Conservation (phyloP, 1,140 invertebrate species). For the Danaus plexippus region DNA sequence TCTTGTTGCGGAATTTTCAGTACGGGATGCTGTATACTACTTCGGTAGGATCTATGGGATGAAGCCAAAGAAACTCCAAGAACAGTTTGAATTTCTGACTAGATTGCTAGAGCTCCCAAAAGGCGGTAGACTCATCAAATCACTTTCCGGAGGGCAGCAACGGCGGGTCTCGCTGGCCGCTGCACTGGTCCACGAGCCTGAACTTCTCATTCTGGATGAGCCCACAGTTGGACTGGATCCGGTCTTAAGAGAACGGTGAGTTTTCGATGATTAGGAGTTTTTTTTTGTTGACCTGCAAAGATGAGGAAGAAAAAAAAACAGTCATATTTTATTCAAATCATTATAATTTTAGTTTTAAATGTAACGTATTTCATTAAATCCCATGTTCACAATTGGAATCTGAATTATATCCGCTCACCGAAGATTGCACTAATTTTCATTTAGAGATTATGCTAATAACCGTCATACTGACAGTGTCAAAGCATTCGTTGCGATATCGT, state of each 20-base stretch:
- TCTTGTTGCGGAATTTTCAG: conserved; percentile 88
- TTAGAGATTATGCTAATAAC: too few species aligned
- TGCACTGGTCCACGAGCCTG: conserved; percentile 89
- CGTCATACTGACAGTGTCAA: too few species aligned
- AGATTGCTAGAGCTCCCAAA: conserved; percentile 83
- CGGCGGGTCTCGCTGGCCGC: conserved; percentile 89
- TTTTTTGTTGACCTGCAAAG: too few species aligned
- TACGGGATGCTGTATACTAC: conserved; percentile 87
- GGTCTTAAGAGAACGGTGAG: conserved; percentile 86
- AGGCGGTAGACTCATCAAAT: conserved; percentile 73
- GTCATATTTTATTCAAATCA: too few species aligned
- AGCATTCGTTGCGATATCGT: too few species aligned
- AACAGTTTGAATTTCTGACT: conserved; percentile 79
- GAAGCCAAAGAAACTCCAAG: conserved; percentile 74
- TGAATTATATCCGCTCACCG: too few species aligned
- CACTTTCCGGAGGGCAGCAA: conserved; percentile 90
- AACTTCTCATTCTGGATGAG: conserved; percentile 92
- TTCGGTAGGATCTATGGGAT: conserved; percentile 92
- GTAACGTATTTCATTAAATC: too few species aligned
- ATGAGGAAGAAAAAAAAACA: too few species aligned
- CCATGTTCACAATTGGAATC: too few species aligned
- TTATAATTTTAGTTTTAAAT: too few species aligned
- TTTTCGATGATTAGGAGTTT: conserved; percentile 2
- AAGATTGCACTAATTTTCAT: too few species aligned
- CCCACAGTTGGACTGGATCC: conserved; percentile 95